Base-by-base conservation (phyloP, 2,888 invertebrate species). In the Drosophila phalerata region DNA sequence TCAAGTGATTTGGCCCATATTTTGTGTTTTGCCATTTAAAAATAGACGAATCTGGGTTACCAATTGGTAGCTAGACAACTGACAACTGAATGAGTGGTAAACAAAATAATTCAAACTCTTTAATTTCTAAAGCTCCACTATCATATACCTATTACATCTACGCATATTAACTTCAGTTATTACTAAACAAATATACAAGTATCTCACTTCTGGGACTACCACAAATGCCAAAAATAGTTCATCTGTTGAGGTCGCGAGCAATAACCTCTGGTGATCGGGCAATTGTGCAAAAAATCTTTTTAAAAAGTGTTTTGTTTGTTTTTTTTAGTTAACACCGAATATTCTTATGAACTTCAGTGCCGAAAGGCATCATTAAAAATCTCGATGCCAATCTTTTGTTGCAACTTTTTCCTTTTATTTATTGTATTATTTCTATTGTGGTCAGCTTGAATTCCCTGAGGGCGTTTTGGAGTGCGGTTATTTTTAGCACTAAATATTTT, bases 1-100 rank as follows among this genome's bases (percentile, higher is more conserved):
- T 67, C 49, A 65, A 74, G 53, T 62, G 58, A 17, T 53, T 53
- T 77, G 78, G 77, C 77, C 77, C 60, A 78, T 74, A 70, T 76
- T 64, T 19, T 1, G 22, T 40, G 2, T 49, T 53, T 32, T 17
- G 43, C 11, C 42, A 57, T 30, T 45, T 34, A 68, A 53, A 72
- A 62, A 73, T 73, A 76, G 22, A 64, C 30, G n/a, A 43, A 48
- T 45, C 38, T 62, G 48, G 56, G 42, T 42, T 32, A 52, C 25
- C 15, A 47, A 52, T 30, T 60, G 52, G 37, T 48, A 57, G 63
- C 45, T 17, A 30, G 13, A 15, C 34, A 34, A 15, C 52, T 42
- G 38, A 19, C 55, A 66, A 45, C 10, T 51, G 48, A 51, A 1
- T 34, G 37, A 55, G 51, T 40, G 56, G 25, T 51, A 32, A 37